phyloP scores from a whole-genome alignment of 1,140 invertebrate species.

The Drosophila bipectinata region DNA sequence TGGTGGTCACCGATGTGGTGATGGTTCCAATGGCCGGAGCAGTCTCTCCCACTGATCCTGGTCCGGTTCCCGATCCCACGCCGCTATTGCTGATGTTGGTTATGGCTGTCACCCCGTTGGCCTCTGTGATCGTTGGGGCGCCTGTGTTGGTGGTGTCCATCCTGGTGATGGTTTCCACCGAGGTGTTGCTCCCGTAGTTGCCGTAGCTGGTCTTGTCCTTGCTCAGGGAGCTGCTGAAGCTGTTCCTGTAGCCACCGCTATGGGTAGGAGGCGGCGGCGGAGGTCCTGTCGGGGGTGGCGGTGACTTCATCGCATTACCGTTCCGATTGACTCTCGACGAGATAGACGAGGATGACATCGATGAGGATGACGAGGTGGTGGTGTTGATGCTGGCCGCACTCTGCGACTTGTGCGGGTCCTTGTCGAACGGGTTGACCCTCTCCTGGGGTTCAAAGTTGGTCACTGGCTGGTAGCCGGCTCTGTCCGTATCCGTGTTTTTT shows the following conservation, averaged over 20 bases:
- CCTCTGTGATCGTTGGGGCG: constrained; percentile 54
- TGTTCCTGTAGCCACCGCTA: constrained; percentile 59
- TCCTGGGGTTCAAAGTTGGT: constrained; percentile 83
- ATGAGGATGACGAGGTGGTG: constrained; percentile 74
- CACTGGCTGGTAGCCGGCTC: constrained; percentile 69
- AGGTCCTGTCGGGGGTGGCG: constrained; percentile 74
- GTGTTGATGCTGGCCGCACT: constrained; percentile 68
- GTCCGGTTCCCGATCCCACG: neutral
- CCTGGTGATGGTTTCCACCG: constrained; percentile 79
- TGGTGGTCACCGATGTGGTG: constrained; percentile 57
- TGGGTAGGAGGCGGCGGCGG: constrained; percentile 70
- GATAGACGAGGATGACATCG: constrained; percentile 72
- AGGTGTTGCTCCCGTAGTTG: constrained; percentile 77
- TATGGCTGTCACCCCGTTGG: constrained; percentile 59
- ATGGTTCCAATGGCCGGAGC: constrained; percentile 29
- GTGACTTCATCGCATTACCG: constrained; percentile 68
- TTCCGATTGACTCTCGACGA: constrained; percentile 76
- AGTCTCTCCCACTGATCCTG: neutral
- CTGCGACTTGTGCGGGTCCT: constrained; percentile 66
- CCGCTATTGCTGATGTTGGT: constrained; percentile 48
- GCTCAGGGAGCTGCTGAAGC: constrained; percentile 70
- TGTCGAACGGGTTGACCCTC: constrained; percentile 81
- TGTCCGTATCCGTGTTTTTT: constrained; percentile 66
- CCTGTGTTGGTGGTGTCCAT: constrained; percentile 76
- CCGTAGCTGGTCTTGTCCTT: constrained; percentile 79